These are phyloP conservation scores for Brienomyrus longianalis DNA, from an alignment of 2,113 vertebrate genomes.

Conservation along the genomic window DNA sequence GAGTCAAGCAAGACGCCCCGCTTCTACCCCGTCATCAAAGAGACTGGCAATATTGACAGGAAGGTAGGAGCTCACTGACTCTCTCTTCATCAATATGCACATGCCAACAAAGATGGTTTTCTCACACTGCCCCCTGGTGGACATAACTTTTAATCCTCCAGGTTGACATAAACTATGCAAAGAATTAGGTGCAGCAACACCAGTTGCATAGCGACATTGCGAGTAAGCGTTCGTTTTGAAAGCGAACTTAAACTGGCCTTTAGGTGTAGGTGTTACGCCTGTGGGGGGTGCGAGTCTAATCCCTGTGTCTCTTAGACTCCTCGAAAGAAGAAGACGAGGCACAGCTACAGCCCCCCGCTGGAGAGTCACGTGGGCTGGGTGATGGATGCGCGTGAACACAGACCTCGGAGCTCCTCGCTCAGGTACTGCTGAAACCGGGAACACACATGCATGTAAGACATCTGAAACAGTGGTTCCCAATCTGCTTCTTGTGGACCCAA, in stretches of 20 bases:
- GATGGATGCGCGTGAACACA: conserved; percentile 95
- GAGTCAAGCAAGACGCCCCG: conserved; percentile 84
- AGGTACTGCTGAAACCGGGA: conserved; percentile 59
- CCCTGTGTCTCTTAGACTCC: conserved; percentile 71
- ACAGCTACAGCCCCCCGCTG: conserved; percentile 93
- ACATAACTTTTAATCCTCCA: background rate
- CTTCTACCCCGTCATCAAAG: conserved; percentile 97
- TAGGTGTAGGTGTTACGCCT: background rate
- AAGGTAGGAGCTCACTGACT: conserved; percentile 62
- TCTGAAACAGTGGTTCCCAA: no score
- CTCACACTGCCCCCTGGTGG: background rate
- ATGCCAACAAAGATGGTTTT: no score
- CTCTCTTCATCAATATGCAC: background rate
- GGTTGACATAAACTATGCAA: background rate
- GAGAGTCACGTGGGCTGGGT: conserved; percentile 98
- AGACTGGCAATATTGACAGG: conserved; percentile 84
- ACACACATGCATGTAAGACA: background rate
- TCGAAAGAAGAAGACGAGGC: conserved; percentile 91
- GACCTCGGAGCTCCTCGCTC: conserved; percentile 86
- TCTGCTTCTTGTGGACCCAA: no score
- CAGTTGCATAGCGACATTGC: background rate
- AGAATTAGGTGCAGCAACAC: background rate
- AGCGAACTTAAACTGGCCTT: background rate
- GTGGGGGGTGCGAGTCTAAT: background rate
- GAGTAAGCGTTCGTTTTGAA: background rate